A percentile compares a stretch with the other conserved stretches of the same genome.
phyloP scores from a whole-genome alignment of 2,797 vertebrate genomes.

The Chelidonichthys spinosus region DNA sequence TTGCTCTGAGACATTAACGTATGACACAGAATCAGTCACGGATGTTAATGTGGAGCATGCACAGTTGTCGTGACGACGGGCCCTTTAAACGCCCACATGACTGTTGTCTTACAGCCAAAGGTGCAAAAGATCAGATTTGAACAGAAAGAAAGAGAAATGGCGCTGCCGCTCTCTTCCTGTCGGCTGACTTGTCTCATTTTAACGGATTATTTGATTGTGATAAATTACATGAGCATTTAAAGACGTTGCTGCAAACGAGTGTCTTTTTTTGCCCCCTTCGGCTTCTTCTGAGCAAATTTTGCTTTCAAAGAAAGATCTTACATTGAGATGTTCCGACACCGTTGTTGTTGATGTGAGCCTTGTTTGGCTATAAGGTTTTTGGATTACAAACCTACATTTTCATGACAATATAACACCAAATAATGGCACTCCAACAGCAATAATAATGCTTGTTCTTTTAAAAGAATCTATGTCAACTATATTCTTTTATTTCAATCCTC shows the following conservation, averaged over 20 bases:
- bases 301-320: background rate
- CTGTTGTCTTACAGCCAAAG: conserved; percentile 15
- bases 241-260: background rate
- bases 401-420: background rate
- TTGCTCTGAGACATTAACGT: conserved; percentile 46
- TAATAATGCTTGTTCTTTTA: no score
- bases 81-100: conserved; percentile 9
- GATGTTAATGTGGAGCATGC: conserved; percentile 15
- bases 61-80: conserved; percentile 28
- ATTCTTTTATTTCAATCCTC: conserved; percentile 2
- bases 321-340: background rate
- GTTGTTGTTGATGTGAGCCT: background rate
- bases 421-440: background rate
- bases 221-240: conserved; percentile 7
- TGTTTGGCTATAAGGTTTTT: background rate
- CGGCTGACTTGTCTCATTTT: conserved; percentile 6
- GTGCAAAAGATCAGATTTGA: conserved; percentile 32
- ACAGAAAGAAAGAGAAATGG: background rate
- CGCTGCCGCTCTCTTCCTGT: background rate
- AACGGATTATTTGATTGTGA: background rate
- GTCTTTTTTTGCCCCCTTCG: background rate
- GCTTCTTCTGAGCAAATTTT: background rate
- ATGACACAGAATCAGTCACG: conserved; percentile 46
- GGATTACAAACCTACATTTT: background rate
- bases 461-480: conserved; percentile 15